Conservation (phyloP, 2,888 invertebrate species). For the Lasioglossum marginatum region DNA sequence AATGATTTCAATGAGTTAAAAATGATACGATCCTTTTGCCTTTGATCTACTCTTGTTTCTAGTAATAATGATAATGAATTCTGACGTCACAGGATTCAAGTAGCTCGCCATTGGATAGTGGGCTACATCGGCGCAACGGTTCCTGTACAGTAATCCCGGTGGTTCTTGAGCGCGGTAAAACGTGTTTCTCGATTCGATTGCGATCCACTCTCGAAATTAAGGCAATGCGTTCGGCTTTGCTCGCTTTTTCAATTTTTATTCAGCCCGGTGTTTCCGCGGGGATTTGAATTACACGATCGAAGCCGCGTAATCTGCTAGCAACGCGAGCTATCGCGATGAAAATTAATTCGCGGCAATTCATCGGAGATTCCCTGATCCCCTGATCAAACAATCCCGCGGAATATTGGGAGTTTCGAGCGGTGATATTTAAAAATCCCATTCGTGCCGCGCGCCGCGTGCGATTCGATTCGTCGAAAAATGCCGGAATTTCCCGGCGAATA, state of each 20-base stretch:
- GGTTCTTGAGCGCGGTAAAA: conserved; percentile 4
- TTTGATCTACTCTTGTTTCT: neutral
- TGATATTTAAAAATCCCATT: conserved; percentile 32
- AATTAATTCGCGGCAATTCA: conserved; percentile 58
- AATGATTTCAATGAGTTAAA: neutral
- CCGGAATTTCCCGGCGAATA: conserved; percentile 31
- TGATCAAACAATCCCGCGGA: conserved; percentile 50
- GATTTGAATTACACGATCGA: conserved; percentile 53
- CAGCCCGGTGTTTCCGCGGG: conserved; percentile 13
- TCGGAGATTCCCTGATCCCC: conserved; percentile 51
- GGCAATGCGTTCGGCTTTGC: conserved; percentile 27
- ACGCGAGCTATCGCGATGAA: conserved; percentile 53
- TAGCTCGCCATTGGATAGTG: neutral
- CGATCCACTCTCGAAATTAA: conserved; percentile 31
- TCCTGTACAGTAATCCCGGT: neutral
- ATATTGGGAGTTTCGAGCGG: conserved; percentile 51
- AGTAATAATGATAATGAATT: neutral
- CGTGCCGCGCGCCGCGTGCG: neutral
- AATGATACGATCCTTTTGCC: neutral
- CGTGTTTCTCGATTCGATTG: conserved; percentile 19
- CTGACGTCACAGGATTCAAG: neutral
- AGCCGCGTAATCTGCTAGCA: conserved; percentile 48
- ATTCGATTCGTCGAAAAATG: conserved; percentile 10
- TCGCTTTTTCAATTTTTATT: conserved; percentile 48
- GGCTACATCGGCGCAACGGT: too few species aligned